Evolutionary conservation across 2,888 invertebrate species (phyloP), one percentile per base, ranked within the genome.

Genomic region (Noctuana brunneofusca): DNA sequence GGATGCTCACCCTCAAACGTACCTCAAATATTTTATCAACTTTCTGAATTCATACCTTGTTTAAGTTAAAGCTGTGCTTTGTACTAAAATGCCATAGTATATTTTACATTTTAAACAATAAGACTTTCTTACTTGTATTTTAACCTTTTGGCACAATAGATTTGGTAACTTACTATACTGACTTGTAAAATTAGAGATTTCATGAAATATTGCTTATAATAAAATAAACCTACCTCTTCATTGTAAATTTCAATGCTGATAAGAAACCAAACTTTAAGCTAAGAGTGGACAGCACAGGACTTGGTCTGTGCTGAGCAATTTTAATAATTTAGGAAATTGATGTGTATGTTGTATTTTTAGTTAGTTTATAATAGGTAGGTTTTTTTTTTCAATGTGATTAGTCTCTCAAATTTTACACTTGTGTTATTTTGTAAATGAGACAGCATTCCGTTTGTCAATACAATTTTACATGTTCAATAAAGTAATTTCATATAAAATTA

Each of bases 371-470:
- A 84, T 89, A 88, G 89, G 92, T 89, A 89, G 91, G 91, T 43
- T 43, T 43, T 43, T 38, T n/a, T 89, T 92, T 87, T 88, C 83
- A 82, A 88, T 90, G 87, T 92, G 87, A 90, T 89, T 92, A 87
- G 91, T 92, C 90, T 89, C 90, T 89, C 79, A 87, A 89, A 89
- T 90, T 89, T 91, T 90, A 89, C 90, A 89, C 89, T 87, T 88
- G 87, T 89, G 90, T 92, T 91, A 89, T 87, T 90, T 89, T 92
- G 86, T 92, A 88, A 89, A 90, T 89, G 90, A 89, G 91, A 90
- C 91, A 91, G 91, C 92, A 92, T 92, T 92, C 92, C 92, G 92
- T 90, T 89, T 91, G 92, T 92, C 92, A 89, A 92, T 88, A 90
- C 84, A 89, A 89, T 89, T 92, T 91, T 91, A 92, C 92, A 92